phyloP scores from a whole-genome alignment of 1,140 invertebrate genomes.

The Venturia canescens region DNA sequence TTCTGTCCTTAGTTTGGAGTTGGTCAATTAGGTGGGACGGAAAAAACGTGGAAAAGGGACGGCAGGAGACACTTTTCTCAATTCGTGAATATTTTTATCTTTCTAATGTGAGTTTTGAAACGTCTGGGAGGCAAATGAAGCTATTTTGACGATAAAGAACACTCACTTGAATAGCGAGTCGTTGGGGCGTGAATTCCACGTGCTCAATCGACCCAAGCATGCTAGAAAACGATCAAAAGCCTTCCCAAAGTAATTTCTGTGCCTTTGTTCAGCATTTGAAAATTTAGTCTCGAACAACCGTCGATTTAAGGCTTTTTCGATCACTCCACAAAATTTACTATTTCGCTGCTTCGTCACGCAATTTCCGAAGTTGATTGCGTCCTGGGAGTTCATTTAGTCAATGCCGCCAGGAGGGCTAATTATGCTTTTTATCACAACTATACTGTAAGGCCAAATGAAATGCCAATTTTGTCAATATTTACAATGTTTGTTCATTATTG shows the following conservation, averaged over 20 bases:
- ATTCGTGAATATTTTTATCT: too few relatives aligned
- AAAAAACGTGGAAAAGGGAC: too few relatives aligned
- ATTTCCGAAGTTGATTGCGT: not conserved
- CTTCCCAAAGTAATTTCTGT: not conserved
- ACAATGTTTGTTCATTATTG: too few relatives aligned
- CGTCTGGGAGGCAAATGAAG: too few relatives aligned
- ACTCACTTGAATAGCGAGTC: not conserved
- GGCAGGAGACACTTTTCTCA: too few relatives aligned
- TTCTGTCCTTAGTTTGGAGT: too few relatives aligned
- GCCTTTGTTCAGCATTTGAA: not conserved
- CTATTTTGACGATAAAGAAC: too few relatives aligned
- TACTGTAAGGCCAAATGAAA: too few relatives aligned
- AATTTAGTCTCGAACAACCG: not conserved
- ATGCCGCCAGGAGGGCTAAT: not conserved
- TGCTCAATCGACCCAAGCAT: not conserved
- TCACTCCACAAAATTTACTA: not conserved
- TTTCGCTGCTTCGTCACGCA: not conserved
- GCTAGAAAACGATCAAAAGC: not conserved
- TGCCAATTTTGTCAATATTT: too few relatives aligned
- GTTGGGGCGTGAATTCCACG: not conserved
- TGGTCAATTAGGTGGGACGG: too few relatives aligned
- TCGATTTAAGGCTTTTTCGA: not conserved
- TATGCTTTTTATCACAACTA: not conserved
- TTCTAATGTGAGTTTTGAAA: too few relatives aligned
- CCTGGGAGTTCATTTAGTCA: too few relatives aligned